These are phyloP conservation scores for Colaptes auratus DNA, from an alignment of 2,113 vertebrate genomes.

Conservation along the genomic window DNA sequence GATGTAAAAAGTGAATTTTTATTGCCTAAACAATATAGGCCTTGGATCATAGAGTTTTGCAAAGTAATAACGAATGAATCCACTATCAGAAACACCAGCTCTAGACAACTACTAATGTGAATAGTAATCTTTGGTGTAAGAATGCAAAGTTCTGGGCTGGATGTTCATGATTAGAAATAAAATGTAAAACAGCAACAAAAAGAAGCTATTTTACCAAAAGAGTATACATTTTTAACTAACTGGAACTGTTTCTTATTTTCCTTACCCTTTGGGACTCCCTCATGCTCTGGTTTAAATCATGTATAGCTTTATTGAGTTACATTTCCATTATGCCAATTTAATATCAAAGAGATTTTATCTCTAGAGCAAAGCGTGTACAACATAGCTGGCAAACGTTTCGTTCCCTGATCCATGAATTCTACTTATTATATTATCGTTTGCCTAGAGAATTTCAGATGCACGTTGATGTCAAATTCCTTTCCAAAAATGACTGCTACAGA, in stretches of 20 bases:
- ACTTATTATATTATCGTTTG: conserved; percentile 7
- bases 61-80: not conserved
- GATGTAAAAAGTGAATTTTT: not conserved
- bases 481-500: conserved; percentile 7
- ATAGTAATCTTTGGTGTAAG: not conserved
- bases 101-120: not conserved
- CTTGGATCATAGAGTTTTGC: not conserved
- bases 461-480: not conserved
- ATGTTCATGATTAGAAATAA: not conserved
- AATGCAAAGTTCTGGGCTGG: not conserved
- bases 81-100: not conserved
- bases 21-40: not conserved
- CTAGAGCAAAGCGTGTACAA: not conserved
- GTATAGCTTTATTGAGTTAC: not conserved
- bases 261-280: not conserved
- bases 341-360: not conserved
- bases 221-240: not conserved
- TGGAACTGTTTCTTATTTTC: not conserved
- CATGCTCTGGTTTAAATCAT: not conserved
- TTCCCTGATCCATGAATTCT: not conserved
- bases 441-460: conserved; percentile 8
- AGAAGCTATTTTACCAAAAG: not conserved
- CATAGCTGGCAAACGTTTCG: not conserved
- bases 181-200: too few relatives aligned
- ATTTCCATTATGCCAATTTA: not conserved